A percentile compares a stretch with the other conserved stretches of the same genome.
Evolutionary conservation across 2,888 invertebrate species (phyloP).

Genomic region (Machimus atricapillus): DNA sequence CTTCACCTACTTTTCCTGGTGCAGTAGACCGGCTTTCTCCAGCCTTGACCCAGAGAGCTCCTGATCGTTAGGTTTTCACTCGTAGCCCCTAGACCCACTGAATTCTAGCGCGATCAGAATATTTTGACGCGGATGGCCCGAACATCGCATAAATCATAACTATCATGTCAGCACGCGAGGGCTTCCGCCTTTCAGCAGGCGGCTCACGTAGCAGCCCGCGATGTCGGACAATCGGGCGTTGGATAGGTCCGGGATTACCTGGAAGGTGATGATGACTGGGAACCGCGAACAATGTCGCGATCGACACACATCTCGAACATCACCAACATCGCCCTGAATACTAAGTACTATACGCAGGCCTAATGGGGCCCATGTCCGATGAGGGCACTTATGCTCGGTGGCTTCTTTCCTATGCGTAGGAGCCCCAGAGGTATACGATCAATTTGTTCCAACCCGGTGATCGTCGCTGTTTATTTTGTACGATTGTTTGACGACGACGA

Average conservation of each 20-base stretch:
- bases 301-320: background rate
- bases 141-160: background rate
- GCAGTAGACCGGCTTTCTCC: background rate
- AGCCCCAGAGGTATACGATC: background rate
- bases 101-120: background rate
- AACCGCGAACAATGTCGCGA: background rate
- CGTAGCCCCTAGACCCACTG: background rate
- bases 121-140: background rate
- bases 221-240: background rate
- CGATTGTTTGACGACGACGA: background rate
- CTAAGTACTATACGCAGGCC: background rate
- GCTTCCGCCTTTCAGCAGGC: background rate
- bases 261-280: background rate
- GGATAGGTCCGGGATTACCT: background rate
- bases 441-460: background rate
- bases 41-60: background rate
- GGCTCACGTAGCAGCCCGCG: background rate
- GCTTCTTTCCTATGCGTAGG: background rate
- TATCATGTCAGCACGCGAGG: background rate
- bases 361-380: background rate
- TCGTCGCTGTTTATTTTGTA: background rate
- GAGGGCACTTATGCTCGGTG: background rate
- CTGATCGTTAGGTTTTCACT: background rate
- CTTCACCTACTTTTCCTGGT: background rate
- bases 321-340: background rate